Evolutionary conservation across 2,113 vertebrate species (phyloP), one percentile per base, ranked within the genome.

Genomic region (Indicator indicator): DNA sequence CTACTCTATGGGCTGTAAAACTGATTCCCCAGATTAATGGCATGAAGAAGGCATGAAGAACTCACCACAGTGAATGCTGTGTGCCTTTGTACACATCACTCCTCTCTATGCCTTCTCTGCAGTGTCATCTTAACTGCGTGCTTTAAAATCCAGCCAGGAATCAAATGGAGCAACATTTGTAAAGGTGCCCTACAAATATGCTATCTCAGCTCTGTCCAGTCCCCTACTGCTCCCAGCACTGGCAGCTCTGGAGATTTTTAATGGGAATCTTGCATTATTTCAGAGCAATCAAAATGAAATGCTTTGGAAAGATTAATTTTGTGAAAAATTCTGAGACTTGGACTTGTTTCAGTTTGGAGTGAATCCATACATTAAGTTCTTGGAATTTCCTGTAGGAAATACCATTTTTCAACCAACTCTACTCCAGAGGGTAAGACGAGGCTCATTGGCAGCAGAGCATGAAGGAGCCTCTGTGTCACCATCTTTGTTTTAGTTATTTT

Each of bases 341-440:
- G 92, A 68, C n/a, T 83, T 92, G 33, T 59, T 96, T 94, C 76
- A 90, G 54, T 84, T 89, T 97, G 89, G 83, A 95, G 28, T 65
- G 14, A 63, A 52, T 87, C 81, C 70, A 82, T 65, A 84, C 55
- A 56, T 79, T 73, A 86, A 68, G 19, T 90, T 94, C 50, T 75
- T 94, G 94, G 95, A 97, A 94, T 95, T 95, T 96, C 93, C 86
- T 95, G 77, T 89, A 93, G 95, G 86, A 93, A 97, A 93, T 90
- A 58, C 59, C 60, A 73, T 89, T 95, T 93, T 95, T 95, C 94
- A 93, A 95, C 54, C 63, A 71, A 28, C 23, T 71, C 54, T 52
- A 46, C 74, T 92, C 40, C 69, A 65, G 78, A 92, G 67, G 50
- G 77, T 94, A 81, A 93, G 81, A 89, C 0, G 0, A 90, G 40